Evolutionary conservation across 2,797 vertebrate species (phyloP).

Genomic region (Spinus pinus): DNA sequence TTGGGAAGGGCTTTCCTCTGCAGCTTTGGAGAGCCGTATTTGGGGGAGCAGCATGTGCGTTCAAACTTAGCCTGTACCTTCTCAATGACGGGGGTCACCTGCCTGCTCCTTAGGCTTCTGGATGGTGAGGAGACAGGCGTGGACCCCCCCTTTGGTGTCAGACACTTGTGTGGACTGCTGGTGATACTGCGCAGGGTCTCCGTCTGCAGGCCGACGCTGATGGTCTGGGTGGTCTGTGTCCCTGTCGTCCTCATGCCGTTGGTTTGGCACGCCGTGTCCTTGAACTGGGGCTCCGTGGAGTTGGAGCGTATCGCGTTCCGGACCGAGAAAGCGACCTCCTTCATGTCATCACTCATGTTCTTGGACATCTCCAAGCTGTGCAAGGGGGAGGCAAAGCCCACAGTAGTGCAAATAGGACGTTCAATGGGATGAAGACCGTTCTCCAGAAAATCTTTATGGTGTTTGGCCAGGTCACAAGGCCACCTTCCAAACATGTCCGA

Average conservation of each 20-base stretch:
- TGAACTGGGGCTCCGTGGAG: slow-evolving; percentile 73
- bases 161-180: slow-evolving; percentile 96
- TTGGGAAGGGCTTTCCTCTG: slow-evolving; percentile 88
- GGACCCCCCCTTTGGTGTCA: slow-evolving; percentile 87
- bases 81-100: slow-evolving; percentile 88
- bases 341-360: slow-evolving; percentile 98
- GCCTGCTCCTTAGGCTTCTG: slow-evolving; percentile 87
- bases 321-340: slow-evolving; percentile 94
- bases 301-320: slow-evolving; percentile 85
- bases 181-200: slow-evolving; percentile 87
- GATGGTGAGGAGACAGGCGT: slow-evolving; percentile 94
- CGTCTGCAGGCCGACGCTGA: slow-evolving; percentile 92
- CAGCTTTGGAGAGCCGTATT: slow-evolving; percentile 96
- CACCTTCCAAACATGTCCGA: slow-evolving; percentile 86
- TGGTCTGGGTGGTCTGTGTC: slow-evolving; percentile 92
- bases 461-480: slow-evolving; percentile 80
- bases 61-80: slow-evolving; percentile 94
- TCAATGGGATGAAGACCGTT: slow-evolving; percentile 79
- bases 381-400: slow-evolving; percentile 84
- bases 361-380: slow-evolving; percentile 88
- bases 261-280: slow-evolving; percentile 92
- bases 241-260: slow-evolving; percentile 86
- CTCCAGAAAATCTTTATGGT: slow-evolving; percentile 82
- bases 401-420: slow-evolving; percentile 82
- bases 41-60: slow-evolving; percentile 95